Evolutionary conservation across 2,797 vertebrate genomes (phyloP).

Genomic region (Tokudaia muenninki): DNA sequence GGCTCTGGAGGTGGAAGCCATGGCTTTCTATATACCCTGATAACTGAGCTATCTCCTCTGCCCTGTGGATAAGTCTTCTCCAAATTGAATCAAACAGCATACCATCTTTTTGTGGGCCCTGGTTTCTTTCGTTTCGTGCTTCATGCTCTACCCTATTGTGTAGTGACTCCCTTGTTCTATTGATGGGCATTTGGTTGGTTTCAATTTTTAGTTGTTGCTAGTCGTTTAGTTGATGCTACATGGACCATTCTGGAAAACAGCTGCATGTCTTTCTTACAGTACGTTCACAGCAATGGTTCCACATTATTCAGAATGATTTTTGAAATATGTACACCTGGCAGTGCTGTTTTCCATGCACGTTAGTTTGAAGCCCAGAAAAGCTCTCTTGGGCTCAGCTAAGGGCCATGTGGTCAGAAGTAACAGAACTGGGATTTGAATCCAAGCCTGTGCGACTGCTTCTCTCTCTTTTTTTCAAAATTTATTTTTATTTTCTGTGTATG

Average conservation of each 20-base stretch:
- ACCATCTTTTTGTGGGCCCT: background rate
- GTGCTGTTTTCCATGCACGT: background rate
- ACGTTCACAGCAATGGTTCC: background rate
- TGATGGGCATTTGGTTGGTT: constrained; percentile 8
- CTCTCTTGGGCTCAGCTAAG: background rate
- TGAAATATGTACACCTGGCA: background rate
- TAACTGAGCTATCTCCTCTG: background rate
- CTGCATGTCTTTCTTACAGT: background rate
- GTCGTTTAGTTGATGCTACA: background rate
- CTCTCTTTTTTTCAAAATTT: background rate
- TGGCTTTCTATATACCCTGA: background rate
- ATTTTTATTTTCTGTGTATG: background rate
- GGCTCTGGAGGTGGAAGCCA: background rate
- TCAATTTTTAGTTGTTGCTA: constrained; percentile 21
- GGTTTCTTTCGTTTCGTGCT: background rate
- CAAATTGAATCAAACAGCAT: background rate
- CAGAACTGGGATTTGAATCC: background rate
- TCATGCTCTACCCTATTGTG: background rate
- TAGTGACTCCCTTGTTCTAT: background rate
- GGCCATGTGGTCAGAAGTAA: background rate
- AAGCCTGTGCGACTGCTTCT: background rate
- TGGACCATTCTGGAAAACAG: background rate
- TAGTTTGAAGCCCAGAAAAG: constrained; percentile 11
- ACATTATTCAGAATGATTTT: background rate
- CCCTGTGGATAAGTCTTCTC: background rate